Evolutionary conservation across 2,888 invertebrate species (phyloP), one percentile per base, ranked within the genome.

Genomic region (Diplolepis rosae): DNA sequence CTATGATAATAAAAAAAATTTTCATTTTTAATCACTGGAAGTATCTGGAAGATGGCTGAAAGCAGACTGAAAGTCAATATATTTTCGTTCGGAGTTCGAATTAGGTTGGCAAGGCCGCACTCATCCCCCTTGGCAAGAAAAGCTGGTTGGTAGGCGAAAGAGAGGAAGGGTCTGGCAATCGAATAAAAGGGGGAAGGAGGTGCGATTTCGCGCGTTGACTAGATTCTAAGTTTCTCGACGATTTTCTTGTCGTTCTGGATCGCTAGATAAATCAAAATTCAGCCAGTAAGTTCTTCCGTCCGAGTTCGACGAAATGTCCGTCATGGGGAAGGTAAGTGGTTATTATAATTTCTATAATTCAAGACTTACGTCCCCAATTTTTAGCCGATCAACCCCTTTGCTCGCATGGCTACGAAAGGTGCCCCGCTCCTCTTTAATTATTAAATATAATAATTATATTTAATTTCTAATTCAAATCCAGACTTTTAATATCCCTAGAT

Each of bases 261-360:
- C 18, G 42, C 42, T 22, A 30, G 18, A n/a, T 67, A 18, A 39
- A 65, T 56, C 70, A 72, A 66, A 51, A 22, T 73, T 69, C 66
- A 73, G 54, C 70, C 71, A 72, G 68, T 65, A 69, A 74, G 27
- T 65, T 42, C 66, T 76, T 80, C 81, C 81, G 76, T 79, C 77
- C 77, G 74, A 76, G 67, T 72, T 68, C 72, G 75, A 74, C 82
- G 81, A 83, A 68, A 88, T 88, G 88, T 88, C 88, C 80, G 88
- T 87, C 69, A 88, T 88, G 87, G 88, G 88, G 75, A 88, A 88
- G 86, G 88, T 88, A 71, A 86, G 85, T 75, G 7, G 27, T 22
- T 18, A 27, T 66, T 22, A 24, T 24, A 24, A 48, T 66, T 6
- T 6, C 18, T 45, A 45, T 15, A 18, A 71, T 15, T 35, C 22